Evolutionary conservation across 2,888 invertebrate genomes (phyloP).

Genomic region (Cinara cedri): DNA sequence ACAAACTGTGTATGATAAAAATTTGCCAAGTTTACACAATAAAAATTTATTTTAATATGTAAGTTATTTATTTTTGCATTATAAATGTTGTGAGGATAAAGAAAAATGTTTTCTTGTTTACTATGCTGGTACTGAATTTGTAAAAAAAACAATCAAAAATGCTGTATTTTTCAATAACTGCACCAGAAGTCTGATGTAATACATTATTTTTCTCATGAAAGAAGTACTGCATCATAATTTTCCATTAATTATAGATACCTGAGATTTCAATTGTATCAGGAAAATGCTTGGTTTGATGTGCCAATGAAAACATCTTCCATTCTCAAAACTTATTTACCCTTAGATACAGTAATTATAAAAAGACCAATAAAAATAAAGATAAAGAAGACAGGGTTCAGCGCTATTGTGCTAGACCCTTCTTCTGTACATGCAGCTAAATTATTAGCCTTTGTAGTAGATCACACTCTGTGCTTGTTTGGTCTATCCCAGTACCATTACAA

Average conservation of each 20-base stretch:
- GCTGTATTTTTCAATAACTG: too few relatives aligned
- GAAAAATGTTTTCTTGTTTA: too few relatives aligned
- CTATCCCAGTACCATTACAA: conserved; percentile 82
- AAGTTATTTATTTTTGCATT: too few relatives aligned
- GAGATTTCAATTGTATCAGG: conserved; percentile 71
- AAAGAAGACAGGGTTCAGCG: conserved; percentile 68
- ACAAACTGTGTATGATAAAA: too few relatives aligned
- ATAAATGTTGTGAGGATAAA: too few relatives aligned
- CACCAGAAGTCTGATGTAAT: too few relatives aligned
- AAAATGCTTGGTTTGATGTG: conserved; percentile 84
- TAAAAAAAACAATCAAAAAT: conserved; percentile 69
- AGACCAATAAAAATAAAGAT: conserved; percentile 64
- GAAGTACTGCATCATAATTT: conserved; percentile 74
- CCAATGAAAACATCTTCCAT: conserved; percentile 81
- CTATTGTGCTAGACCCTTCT: conserved; percentile 78
- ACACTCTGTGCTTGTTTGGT: conserved; percentile 99
- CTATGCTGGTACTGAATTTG: conserved; percentile 86
- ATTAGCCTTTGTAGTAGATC: conserved; percentile 87
- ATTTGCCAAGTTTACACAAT: conserved; percentile 82
- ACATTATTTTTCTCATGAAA: conserved; percentile 80
- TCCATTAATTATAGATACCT: conserved; percentile 67
- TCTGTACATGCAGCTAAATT: conserved; percentile 81
- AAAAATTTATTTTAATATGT: too few relatives aligned
- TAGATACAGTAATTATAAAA: conserved; percentile 70
- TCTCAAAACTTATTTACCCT: conserved; percentile 83